Base-by-base conservation (phyloP, 2,797 vertebrate genomes). In the Leptodactylus fallax region DNA sequence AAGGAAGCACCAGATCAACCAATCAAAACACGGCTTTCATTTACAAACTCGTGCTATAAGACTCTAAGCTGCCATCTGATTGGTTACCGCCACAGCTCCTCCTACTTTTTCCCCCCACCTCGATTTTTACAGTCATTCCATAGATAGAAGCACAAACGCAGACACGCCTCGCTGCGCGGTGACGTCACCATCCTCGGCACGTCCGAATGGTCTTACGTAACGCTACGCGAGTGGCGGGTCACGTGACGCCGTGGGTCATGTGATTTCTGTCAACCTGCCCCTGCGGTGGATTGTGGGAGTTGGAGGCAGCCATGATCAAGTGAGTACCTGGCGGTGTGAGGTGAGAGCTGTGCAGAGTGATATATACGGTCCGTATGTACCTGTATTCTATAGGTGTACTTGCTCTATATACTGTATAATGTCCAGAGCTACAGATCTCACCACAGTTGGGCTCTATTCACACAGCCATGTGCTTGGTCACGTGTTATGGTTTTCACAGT, bases 221-320 rank as follows among this genome's bases (percentile, higher is more conserved):
- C 19, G 4, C 17, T 12, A 36, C 23, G 56, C 23, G 10, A 1
- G 7, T 12, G 0, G 60, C 25, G 84, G 86, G 88, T 88, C 90
- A 91, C 91, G 90, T 91, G 90, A 17, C 23, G 81, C 91, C 90
- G 16, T 7, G 7, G 14, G 56, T 25, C 65, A 45, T 36, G 16
- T 69, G 51, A 72, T 27, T 2, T 1, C 47, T 69, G 6, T 27
- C 21, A 56, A 0, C 80, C 79, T 45, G 55, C 79, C 86, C 79
- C 67, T 23, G 86, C 67, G 69, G 79, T 2, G 45, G 21, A 51
- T 69, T 67, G 23, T 79, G 61, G 67, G 86, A 76, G 23, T 19
- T 8, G 58, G 36, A 0, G 12, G 56, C 36, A 25, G 67, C 53
- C 56, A 65, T 58, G 67, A 53, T 16, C n/a, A 63, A 27, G 79